These are phyloP conservation scores for Xestia ashworthii DNA, from an alignment of 2,888 invertebrate species.

Conservation along the genomic window DNA sequence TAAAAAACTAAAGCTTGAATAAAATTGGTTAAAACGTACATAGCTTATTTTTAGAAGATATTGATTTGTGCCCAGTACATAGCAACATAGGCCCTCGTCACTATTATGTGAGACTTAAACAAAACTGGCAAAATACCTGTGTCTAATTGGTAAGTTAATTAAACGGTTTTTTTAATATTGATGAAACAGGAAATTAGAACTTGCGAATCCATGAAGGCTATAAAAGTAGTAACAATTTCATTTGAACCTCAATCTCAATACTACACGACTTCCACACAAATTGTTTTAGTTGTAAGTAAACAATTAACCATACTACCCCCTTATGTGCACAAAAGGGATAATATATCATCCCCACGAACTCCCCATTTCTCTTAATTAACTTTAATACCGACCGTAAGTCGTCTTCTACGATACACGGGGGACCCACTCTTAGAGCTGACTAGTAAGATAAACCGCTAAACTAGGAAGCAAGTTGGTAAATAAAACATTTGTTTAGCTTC, in stretches of 20 bases:
- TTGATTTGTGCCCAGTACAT: neutral
- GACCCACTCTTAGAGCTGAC: slow-evolving; percentile 38
- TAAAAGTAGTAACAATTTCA: neutral
- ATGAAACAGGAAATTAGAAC: neutral
- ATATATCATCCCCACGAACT: slow-evolving; percentile 43
- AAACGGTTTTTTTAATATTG: too few relatives aligned
- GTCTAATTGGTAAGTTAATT: too few relatives aligned
- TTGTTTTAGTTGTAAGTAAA: slow-evolving; percentile 12
- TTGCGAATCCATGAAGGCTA: neutral
- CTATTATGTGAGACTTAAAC: neutral
- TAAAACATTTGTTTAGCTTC: slow-evolving; percentile 1
- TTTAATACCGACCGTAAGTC: slow-evolving; percentile 59
- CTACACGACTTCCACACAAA: neutral
- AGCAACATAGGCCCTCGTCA: neutral
- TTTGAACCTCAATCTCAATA: neutral
- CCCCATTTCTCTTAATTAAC: slow-evolving; percentile 54
- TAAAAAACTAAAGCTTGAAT: neutral
- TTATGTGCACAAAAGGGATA: slow-evolving; percentile 33
- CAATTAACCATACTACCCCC: slow-evolving; percentile 13
- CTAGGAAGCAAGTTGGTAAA: slow-evolving; percentile 23
- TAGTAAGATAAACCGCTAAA: slow-evolving; percentile 18
- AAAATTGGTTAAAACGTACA: neutral
- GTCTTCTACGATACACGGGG: slow-evolving; percentile 44
- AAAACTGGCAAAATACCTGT: neutral
- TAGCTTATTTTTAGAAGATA: neutral